Evolutionary conservation across 2,113 vertebrate genomes (phyloP).

Genomic region (Cyprinodon brontotheroides): DNA sequence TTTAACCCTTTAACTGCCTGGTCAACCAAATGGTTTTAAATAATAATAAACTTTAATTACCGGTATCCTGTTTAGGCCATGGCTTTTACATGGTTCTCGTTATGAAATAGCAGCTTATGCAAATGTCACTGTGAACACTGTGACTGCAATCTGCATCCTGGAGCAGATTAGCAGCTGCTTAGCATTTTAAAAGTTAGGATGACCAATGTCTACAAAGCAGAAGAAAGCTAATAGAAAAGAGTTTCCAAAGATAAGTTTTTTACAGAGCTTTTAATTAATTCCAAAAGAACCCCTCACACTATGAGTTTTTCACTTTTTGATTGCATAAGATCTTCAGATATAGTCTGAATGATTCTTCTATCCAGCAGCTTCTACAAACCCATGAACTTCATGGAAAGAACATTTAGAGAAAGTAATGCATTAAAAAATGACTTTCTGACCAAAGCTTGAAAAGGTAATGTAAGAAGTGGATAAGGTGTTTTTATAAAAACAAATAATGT

Average conservation of each 20-base stretch:
- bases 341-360: not conserved
- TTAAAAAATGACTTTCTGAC: not conserved
- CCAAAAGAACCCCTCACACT: not conserved
- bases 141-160: conserved; percentile 1
- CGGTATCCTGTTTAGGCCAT: not conserved
- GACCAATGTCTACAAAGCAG: not conserved
- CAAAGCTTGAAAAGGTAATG: not conserved
- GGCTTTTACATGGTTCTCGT: conserved; percentile 12
- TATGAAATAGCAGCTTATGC: conserved; percentile 12
- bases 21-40: too few relatives aligned
- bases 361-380: not conserved
- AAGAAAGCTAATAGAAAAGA: not conserved
- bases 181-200: not conserved
- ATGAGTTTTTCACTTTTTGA: not conserved
- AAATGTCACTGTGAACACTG: not conserved
- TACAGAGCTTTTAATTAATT: not conserved
- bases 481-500: not conserved
- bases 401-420: not conserved
- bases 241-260: not conserved
- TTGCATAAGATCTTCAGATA: not conserved
- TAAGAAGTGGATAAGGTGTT: not conserved
- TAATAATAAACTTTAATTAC: not conserved
- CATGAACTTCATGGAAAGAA: not conserved
- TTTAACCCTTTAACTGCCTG: too few relatives aligned
- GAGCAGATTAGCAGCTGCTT: conserved; percentile 1